Evolutionary conservation across 2,888 invertebrate genomes (phyloP), one percentile per base, ranked within the genome.

Genomic region (Adelphocoris suturalis): DNA sequence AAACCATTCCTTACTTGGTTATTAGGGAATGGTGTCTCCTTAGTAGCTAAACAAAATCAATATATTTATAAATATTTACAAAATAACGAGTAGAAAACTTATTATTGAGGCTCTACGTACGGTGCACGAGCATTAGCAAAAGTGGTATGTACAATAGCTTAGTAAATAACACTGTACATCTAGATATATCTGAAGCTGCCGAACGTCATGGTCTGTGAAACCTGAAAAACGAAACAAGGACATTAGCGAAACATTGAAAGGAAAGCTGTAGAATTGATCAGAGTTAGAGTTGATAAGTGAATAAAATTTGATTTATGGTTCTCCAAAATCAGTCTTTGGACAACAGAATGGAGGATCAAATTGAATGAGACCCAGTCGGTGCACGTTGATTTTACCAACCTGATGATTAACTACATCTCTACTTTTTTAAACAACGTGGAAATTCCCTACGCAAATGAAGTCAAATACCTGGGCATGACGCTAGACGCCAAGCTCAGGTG

Each of bases 171-270:
- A 90, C 91, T 91, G 91, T 91, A 91, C 91, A 91, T 75, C 82
- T 86, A 90, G 89, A 84, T 78, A 89, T 46, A 87, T 75, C 80
- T 52, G 82, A 57, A 75, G 87, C 88, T 86, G 86, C 90, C 95
- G 95, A 95, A 95, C 95, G 96, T 96, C 96, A 96, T 96, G 96
- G 96, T 95, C 96, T 96, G 94, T 96, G 96, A 95, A 96, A 96
- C 95, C 96, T 96, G 94, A 11, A 93, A 93, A 14, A 86, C 19
- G 55, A 37, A 89, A 82, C n/a, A 68, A 23, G 14, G 27, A 37
- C 37, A 37, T 37, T 37, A 37, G 37, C 37, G 37, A 7, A 37
- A 37, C 37, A 37, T 4, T 7, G 3, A 37, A 37, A 4, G 37
- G 37, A 37, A 37, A 37, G 37, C 7, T 37, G 2, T 68, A 81